Base-by-base conservation (phyloP, 1,140 invertebrate genomes). In the Cephus cinctus region DNA sequence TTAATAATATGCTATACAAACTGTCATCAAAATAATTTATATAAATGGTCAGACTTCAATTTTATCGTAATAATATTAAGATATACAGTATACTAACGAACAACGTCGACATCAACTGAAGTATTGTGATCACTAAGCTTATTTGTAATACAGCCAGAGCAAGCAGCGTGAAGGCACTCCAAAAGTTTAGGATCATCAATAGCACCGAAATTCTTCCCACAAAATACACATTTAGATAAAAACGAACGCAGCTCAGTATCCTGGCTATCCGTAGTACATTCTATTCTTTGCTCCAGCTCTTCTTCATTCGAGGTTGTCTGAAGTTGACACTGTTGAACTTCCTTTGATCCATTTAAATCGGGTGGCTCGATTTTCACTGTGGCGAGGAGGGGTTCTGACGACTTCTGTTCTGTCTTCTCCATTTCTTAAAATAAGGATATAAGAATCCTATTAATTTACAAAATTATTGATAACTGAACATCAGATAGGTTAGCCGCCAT, bases 81-180 rank as follows among this genome's bases (percentile, higher is more conserved):
- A 40, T 2, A 6, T 43, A 9, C n/a, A 6, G 18, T 11, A 22
- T 38, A 50, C 63, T 65, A 49, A 72, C 70, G 55, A 9, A 69
- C 35, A 38, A 72, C 54, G 20, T 75, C 72, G 4, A 59, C 46
- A 41, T 75, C 74, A 0, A 69, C 67, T 1, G 79, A 78, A 35
- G 78, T 76, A 58, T 78, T 79, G 47, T 78, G 63, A 41, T 86
- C 82, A 25, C 73, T 79, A n/a, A 89, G 73, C 69, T 89, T 89
- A 35, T 81, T 79, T 51, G 79, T 83, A 47, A 92, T 73, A 75
- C 92, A 94, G 44, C 81, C 77, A 21, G 83, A 79, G 68, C 92
- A 94, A 32, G 86, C 84, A 22, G 90, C 88, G 71, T 94, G 92
- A 42, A 94, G 80, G 69, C 92, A 94, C 67, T 91, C 89, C 45